phyloP scores from a whole-genome alignment of 2,797 vertebrate species.

The Acanthiza pusilla region DNA sequence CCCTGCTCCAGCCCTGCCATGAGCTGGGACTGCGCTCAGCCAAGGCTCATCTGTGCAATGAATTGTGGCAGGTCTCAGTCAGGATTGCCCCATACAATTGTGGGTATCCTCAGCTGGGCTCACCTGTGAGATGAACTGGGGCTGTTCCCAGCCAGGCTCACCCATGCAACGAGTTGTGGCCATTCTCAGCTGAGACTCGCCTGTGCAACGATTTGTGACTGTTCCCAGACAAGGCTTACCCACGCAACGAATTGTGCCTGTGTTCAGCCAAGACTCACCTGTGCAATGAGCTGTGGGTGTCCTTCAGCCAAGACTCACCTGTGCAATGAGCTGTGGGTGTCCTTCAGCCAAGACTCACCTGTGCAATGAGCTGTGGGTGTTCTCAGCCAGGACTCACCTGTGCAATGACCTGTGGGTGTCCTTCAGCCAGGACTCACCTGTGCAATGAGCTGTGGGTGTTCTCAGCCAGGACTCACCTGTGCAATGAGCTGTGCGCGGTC shows the following conservation, averaged over 20 bases:
- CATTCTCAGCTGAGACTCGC: neutral
- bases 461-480: rapidly evolving
- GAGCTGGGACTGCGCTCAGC: neutral
- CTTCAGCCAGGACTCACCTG: neutral
- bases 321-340: rapidly evolving
- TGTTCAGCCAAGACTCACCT: rapidly evolving
- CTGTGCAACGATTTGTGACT: neutral
- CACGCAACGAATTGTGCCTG: no score
- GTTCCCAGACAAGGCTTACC: neutral
- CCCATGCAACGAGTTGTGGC: neutral
- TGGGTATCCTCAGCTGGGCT: neutral
- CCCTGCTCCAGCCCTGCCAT: neutral
- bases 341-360: rapidly evolving
- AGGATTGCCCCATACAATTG: no score
- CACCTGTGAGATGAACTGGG: neutral
- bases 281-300: rapidly evolving
- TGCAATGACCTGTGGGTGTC: rapidly evolving
- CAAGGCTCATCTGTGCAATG: rapidly evolving
- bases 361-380: rapidly evolving
- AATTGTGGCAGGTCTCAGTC: neutral
- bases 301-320: neutral
- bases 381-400: neutral
- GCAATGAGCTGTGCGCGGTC: rapidly evolving
- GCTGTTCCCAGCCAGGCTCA: neutral
- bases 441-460: neutral